Evolutionary conservation across 2,888 invertebrate species (phyloP).

Genomic region (Belgica antarctica): DNA sequence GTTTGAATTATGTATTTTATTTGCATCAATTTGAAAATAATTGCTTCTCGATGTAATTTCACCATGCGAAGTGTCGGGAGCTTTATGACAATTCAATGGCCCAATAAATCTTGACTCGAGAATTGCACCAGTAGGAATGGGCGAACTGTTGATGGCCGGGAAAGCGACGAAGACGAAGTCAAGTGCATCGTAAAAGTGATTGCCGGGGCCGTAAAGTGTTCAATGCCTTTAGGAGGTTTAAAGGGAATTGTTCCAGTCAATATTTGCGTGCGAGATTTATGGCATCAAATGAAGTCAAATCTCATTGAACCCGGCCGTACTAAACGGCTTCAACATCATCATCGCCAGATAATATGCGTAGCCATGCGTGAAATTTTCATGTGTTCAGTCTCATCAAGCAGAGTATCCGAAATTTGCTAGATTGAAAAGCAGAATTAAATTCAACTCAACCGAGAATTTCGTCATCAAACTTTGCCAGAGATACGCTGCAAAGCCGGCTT

Average conservation of each 20-base stretch:
- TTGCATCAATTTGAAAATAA: not conserved
- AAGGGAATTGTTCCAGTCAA: not conserved
- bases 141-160: slow-evolving; percentile 9
- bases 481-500: not conserved
- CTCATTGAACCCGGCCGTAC: no score
- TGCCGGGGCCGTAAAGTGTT: not conserved
- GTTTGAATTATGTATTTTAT: not conserved
- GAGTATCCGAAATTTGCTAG: not conserved
- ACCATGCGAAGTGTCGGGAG: no score
- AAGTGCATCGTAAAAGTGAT: slow-evolving; percentile 34
- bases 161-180: slow-evolving; percentile 18
- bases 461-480: no score
- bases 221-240: not conserved
- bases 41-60: no score
- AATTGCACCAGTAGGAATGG: slow-evolving; percentile 16
- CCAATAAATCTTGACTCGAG: slow-evolving; percentile 9
- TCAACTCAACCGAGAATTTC: slow-evolving; percentile 37
- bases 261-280: not conserved
- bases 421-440: not conserved
- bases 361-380: slow-evolving; percentile 35
- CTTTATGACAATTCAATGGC: slow-evolving; percentile 38
- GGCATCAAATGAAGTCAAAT: not conserved
- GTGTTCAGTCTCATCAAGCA: slow-evolving; percentile 24
- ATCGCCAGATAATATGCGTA: slow-evolving; percentile 22
- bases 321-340: not conserved